Base-by-base conservation (phyloP, 2,888 invertebrate species). In the Gordius sp. region DNA sequence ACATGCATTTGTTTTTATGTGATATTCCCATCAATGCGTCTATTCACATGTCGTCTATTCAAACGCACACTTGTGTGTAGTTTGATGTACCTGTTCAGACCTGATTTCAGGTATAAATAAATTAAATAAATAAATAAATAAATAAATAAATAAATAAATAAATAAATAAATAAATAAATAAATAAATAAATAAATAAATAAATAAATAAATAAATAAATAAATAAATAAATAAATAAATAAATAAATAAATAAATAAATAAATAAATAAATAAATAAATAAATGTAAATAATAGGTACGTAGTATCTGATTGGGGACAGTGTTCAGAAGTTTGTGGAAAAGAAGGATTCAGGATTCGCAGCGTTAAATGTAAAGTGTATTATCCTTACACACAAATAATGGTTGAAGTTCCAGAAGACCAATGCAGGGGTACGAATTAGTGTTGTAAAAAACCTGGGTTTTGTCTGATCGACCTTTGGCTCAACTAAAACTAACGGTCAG, bases 331-430 rank as follows among this genome's bases (percentile, higher is more conserved):
- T 4, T 54, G 55, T 54, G 55, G 55, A 54, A 20, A 4, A 20
- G 13, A 4, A 16, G 47, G 47, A 20, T 16, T 8, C 27, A 8
- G 26, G 13, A 16, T 16, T 16, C 4, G 55, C 24, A 26, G 8
- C 2, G 26, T 54, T 25, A 54, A 25, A 27, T 54, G 55, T 27
- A 54, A 54, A 54, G 55, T 54, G 4, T 54, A 54, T 54, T 54
- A 54, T 27, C 55, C 55, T 8, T 54, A 54, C 20, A 54, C 55
- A 8, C 55, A 54, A 54, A 54, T 25, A 24, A 54, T 54, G 55
- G 55, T 54, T 2, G 28, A 54, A 27, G 55, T 54, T 27, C 55
- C 55, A 8, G 55, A 54, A 20, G 26, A 25, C 16, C 55, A 54
- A 54, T 54, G 55, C 27, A 24, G 27, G 27, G 55, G 55, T 54